phyloP scores from a whole-genome alignment of 2,113 vertebrate genomes.

The Microtus montanus region DNA sequence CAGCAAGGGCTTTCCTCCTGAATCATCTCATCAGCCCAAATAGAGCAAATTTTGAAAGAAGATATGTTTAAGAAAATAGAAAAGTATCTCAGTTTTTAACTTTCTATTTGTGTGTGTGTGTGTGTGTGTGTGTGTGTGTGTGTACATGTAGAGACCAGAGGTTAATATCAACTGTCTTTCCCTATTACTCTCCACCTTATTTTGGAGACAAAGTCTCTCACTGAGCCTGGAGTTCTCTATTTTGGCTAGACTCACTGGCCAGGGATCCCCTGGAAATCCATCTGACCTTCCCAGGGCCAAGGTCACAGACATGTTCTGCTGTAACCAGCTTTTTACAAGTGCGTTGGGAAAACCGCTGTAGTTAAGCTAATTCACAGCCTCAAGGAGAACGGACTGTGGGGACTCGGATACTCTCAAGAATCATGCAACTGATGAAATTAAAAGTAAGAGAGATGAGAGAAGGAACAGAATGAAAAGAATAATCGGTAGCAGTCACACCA shows the following conservation, averaged over 20 bases:
- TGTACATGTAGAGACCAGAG: background rate
- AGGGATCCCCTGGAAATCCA: too few relatives aligned
- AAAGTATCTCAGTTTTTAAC: background rate
- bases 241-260: background rate
- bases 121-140: background rate
- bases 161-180: background rate
- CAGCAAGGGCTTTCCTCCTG: background rate
- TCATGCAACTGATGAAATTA: slow-evolving; percentile 1
- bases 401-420: background rate
- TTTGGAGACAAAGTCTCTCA: background rate
- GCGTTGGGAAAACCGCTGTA: background rate
- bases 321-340: background rate
- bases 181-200: background rate
- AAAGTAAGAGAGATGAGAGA: background rate
- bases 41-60: background rate
- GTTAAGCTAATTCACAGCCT: background rate
- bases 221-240: too few relatives aligned
- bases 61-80: background rate
- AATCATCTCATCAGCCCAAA: background rate
- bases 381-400: background rate
- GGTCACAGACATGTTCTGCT: background rate
- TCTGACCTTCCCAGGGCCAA: background rate
- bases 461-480: slow-evolving; percentile 3
- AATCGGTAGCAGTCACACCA: background rate
- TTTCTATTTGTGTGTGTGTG: background rate